Evolutionary conservation across 2,113 vertebrate genomes (phyloP), one percentile per base, ranked within the genome.

Genomic region (Bufo bufo): DNA sequence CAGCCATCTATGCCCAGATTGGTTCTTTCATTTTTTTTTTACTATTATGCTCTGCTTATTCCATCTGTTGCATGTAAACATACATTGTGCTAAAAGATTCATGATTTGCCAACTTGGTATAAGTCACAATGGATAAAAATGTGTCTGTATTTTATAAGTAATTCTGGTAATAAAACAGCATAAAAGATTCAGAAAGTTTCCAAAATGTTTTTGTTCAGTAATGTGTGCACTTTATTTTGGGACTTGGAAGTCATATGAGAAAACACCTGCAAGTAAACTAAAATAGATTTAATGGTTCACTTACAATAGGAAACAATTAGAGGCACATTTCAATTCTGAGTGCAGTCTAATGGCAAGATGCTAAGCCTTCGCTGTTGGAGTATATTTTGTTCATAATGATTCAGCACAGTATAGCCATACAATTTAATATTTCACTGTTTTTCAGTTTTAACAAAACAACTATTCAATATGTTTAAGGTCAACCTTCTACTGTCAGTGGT

Each of bases 211-310:
- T 72, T 71, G 33, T 72, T 72, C 43, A 72, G 69, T 16, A 45
- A 77, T 14, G 74, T 49, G 10, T 50, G 47, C 50, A 77, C 47
- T 77, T 77, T 84, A 33, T 84, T 54, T 56, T 20, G 45, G 3
- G 50, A 33, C 66, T 20, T 84, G 82, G 20, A 71, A 54, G n/a
- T 69, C 65, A 71, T 71, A 72, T 69, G 49, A 84, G 49, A 49
- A 71, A 71, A 84, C 82, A 71, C 82, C 82, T 84, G 63, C 65
- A 84, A 69, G 63, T 1, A 13, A 84, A 84, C 65, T 84, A 84
- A 72, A 84, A 84, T 84, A 84, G 82, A 71, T 84, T 71, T 23
- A 84, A 50, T 71, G 47, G 50, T 65, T 69, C 65, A 52, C 20
- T 20, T 65, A 43, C 65, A 50, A 84, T 65, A 71, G 82, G 49